phyloP scores from a whole-genome alignment of 2,888 invertebrate species.

The Andrena chrysosceles region DNA sequence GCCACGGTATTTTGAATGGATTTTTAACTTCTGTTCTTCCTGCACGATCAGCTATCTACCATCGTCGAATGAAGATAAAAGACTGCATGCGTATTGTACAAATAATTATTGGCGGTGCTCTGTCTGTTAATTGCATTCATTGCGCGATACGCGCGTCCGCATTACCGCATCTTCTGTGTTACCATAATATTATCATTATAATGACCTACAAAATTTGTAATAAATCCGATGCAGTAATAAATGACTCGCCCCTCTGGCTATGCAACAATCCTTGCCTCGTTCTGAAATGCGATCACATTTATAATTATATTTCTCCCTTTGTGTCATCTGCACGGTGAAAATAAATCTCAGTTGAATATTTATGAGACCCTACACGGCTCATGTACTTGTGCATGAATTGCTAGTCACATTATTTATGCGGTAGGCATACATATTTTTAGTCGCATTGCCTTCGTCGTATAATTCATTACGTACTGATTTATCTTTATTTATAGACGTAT shows the following conservation, averaged over 20 bases:
- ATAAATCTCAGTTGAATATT: constrained; percentile 43
- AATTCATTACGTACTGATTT: constrained; percentile 6
- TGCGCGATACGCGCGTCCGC: not conserved
- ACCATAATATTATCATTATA: constrained; percentile 12
- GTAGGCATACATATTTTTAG: constrained; percentile 14
- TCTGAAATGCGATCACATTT: constrained; percentile 29
- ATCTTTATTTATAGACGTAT: not conserved
- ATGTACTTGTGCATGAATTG: constrained; percentile 14
- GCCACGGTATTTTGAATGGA: not conserved
- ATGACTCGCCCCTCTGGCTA: constrained; percentile 1
- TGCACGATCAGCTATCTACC: not conserved
- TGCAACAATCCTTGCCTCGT: constrained; percentile 13
- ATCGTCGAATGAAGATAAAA: not conserved
- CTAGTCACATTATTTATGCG: constrained; percentile 13
- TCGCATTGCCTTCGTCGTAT: not conserved
- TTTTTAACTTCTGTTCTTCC: not conserved
- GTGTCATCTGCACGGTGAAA: not conserved
- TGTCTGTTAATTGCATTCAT: constrained; percentile 3
- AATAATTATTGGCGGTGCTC: not conserved
- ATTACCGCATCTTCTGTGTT: not conserved
- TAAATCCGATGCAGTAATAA: constrained; percentile 23
- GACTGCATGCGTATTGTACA: not conserved
- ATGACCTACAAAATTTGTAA: constrained; percentile 14
- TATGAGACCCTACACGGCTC: constrained; percentile 13
- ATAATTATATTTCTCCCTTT: constrained; percentile 29